Percentiles rank a stretch among this genome's conserved stretches.
Evolutionary conservation across 2,113 vertebrate genomes (phyloP).

Genomic region (Piprites chloris): DNA sequence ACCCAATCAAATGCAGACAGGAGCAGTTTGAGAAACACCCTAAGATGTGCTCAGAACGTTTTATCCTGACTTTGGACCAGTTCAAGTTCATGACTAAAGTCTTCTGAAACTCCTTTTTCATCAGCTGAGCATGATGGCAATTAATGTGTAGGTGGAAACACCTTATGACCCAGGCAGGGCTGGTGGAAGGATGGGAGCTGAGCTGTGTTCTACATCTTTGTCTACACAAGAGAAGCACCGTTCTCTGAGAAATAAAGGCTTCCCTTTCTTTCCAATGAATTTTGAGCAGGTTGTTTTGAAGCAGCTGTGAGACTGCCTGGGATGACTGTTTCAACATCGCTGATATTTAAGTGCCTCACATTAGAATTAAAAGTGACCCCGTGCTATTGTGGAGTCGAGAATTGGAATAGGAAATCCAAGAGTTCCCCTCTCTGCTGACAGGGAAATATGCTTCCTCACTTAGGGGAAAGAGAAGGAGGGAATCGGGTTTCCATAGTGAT

Average conservation of each 20-base stretch:
- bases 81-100: background rate
- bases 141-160: background rate
- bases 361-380: conserved; percentile 28
- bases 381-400: background rate
- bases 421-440: background rate
- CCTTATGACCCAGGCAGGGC: background rate
- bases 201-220: background rate
- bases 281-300: conserved; percentile 28
- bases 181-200: background rate
- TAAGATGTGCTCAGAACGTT: background rate
- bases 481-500: conserved; percentile 71
- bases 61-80: background rate
- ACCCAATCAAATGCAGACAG: background rate
- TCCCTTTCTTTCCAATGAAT: background rate
- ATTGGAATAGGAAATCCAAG: conserved; percentile 59
- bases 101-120: background rate
- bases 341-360: background rate
- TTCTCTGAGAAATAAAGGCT: background rate
- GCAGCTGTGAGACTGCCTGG: background rate
- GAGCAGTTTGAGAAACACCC: background rate
- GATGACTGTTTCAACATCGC: background rate
- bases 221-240: background rate
- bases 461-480: conserved; percentile 51
- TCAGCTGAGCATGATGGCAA: background rate
- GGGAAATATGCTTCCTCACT: conserved; percentile 49